Conservation (phyloP, 2,113 vertebrate species). For the Rhegmatorhina hoffmannsi region DNA sequence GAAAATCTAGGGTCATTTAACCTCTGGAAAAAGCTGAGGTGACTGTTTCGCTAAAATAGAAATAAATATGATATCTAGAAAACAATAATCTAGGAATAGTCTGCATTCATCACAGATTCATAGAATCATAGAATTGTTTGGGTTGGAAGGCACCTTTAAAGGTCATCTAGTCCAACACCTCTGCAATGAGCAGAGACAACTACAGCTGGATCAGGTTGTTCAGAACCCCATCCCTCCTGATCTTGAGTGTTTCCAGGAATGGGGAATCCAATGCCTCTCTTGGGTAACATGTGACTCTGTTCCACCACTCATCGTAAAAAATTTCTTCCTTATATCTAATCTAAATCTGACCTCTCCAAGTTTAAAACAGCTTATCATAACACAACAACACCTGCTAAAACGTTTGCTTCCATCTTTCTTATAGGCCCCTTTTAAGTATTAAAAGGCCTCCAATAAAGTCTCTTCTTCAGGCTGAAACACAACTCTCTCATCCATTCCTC, state of each 20-base stretch:
- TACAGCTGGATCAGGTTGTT: background rate
- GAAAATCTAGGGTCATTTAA: background rate
- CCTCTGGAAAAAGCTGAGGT: background rate
- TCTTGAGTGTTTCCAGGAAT: background rate
- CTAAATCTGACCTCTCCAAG: background rate
- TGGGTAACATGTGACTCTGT: rapidly evolving
- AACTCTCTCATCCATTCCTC: background rate
- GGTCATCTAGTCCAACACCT: background rate
- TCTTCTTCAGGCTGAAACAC: background rate
- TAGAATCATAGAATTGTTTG: background rate
- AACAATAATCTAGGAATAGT: background rate
- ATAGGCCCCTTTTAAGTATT: background rate
- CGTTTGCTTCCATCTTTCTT: background rate
- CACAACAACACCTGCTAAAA: background rate
- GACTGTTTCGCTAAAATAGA: background rate
- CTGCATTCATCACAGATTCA: background rate
- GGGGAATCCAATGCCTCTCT: background rate
- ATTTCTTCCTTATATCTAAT: background rate
- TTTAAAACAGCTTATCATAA: background rate
- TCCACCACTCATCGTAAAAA: background rate
- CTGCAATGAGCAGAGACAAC: background rate
- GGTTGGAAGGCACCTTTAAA: background rate
- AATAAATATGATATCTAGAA: background rate
- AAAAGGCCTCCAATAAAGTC: background rate
- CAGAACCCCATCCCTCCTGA: background rate